A percentile compares a stretch with the other conserved stretches of the same genome.
phyloP scores from a whole-genome alignment of 2,113 vertebrate genomes.

The Nothoprocta perdicaria region DNA sequence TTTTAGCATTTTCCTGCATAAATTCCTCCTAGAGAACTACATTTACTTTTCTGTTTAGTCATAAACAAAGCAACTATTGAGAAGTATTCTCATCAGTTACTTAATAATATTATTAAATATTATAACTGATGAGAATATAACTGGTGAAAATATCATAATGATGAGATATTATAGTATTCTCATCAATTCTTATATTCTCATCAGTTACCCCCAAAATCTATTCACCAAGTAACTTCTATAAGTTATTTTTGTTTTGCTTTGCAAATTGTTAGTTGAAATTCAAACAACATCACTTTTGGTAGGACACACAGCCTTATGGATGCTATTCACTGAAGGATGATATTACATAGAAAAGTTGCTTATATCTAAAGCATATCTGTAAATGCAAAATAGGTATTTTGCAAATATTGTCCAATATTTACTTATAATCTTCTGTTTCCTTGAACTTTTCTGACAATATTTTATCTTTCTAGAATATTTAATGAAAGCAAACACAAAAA shows the following conservation, averaged over 20 bases:
- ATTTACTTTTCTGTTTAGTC: background rate
- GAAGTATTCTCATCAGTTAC: background rate
- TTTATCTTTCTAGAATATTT: background rate
- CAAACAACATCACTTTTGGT: background rate
- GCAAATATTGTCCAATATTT: background rate
- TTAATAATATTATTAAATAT: no score
- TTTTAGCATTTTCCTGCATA: background rate
- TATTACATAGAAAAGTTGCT: background rate
- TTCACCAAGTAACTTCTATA: background rate
- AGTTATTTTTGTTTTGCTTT: background rate
- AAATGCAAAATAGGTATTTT: background rate
- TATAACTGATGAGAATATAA: no score
- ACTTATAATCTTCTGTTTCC: background rate
- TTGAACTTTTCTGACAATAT: background rate
- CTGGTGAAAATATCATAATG: no score
- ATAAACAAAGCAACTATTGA: background rate
- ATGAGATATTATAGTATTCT: no score
- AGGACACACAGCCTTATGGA: background rate
- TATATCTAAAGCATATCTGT: background rate
- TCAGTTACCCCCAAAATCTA: background rate
- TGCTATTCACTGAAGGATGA: background rate
- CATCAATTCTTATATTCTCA: no score
- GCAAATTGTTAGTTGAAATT: background rate
- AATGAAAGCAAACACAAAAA: constrained; percentile 24
- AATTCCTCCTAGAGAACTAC: background rate